Base-by-base conservation (phyloP, 2,888 invertebrate genomes). In the Drosophila cognata region DNA sequence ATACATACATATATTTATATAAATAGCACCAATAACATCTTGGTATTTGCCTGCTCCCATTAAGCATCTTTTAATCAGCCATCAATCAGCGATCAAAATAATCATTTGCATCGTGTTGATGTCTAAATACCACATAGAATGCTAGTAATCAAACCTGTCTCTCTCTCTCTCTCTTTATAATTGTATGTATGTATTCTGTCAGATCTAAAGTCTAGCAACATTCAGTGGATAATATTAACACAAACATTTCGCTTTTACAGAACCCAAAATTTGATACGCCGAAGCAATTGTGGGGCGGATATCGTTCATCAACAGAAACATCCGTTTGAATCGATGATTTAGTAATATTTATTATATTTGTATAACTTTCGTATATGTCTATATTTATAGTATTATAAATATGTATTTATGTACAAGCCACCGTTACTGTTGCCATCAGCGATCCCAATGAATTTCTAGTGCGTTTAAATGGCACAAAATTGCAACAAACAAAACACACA, bases 281-380 rank as follows among this genome's bases (percentile, higher is more conserved):
- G 91, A 89, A 91, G 91, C 91, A 89, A 89, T 81, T 90, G 84
- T 92, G 92, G 92, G 88, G 87, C 75, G 90, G 91, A 91, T 90
- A 87, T 90, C 74, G 87, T 79, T 89, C 91, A 80, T 80, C 92
- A 88, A 89, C 91, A 86, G 91, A 92, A 88, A 91, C 91, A 81
- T 89, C 91, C 88, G 91, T 91, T 91, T 92, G 91, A 91, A 63
- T 92, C 91, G 55, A 91, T 91, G 82, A 90, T 88, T 73, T 88
- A 89, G 36, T 16, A 16, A 52, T 25, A 70, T 61, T 50, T 69
- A 64, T 64, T 59, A 18, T 72, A 60, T 67, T 41, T 73, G 50
- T 70, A 66, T 69, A 71, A 57, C 60, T 56, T n/a, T 67, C 51
- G 53, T 79, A 61, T 71, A 59, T 78, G 57, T 71, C 41, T 83